These are phyloP conservation scores for Globia sparganii DNA, from an alignment of 2,888 invertebrate genomes.

Conservation along the genomic window DNA sequence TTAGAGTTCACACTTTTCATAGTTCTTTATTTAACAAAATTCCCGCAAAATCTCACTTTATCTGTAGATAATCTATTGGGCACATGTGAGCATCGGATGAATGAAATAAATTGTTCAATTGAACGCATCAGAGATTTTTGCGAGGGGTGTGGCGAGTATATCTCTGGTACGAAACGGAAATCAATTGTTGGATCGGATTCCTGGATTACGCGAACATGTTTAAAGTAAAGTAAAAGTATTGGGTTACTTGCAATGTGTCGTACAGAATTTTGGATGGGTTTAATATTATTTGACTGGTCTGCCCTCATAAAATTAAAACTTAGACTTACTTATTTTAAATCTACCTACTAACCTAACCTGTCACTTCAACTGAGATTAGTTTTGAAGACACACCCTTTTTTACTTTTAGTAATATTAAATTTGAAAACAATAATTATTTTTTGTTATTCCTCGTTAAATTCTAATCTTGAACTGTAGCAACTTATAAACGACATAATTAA, in stretches of 20 bases:
- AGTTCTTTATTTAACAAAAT: not conserved
- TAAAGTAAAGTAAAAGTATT: conserved; percentile 77
- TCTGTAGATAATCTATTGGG: conserved; percentile 44
- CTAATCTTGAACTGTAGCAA: not conserved
- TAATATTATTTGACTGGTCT: not conserved
- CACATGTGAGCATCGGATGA: conserved; percentile 47
- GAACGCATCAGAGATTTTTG: conserved; percentile 70
- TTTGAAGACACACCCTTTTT: not conserved
- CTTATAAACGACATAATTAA: not conserved
- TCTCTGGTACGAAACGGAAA: conserved; percentile 87
- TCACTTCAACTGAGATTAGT: not conserved
- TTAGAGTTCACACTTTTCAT: not conserved
- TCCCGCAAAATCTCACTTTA: conserved; percentile 30
- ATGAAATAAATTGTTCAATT: conserved; percentile 58
- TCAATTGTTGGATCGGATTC: conserved; percentile 81
- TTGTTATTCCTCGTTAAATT: not conserved
- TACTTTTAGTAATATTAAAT: not conserved
- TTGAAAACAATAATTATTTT: not conserved
- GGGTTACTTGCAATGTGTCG: conserved; percentile 76
- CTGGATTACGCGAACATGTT: conserved; percentile 71
- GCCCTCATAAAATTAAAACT: not conserved
- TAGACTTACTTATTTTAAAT: not conserved
- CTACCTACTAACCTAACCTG: not conserved
- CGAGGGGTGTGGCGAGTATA: conserved; percentile 83
- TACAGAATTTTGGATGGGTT: not conserved